Evolutionary conservation across 2,888 invertebrate genomes (phyloP).

Genomic region (Melinopterus prodromus): DNA sequence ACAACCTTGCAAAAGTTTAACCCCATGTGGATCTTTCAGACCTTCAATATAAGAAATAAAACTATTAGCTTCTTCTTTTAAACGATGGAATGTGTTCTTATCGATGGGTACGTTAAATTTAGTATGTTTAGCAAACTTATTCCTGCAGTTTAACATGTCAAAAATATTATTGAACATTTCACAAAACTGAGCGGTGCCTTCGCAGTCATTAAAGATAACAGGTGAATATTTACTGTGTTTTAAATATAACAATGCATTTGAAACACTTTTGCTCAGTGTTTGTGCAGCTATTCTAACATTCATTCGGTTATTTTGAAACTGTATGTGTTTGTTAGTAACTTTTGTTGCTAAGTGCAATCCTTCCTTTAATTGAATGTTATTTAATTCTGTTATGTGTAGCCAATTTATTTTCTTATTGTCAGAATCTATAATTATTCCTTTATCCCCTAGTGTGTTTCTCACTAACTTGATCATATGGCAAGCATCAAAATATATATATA

Average conservation of each 20-base stretch:
- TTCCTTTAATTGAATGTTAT: conserved; percentile 42
- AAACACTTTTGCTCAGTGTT: conserved; percentile 44
- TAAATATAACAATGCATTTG: conserved; percentile 39
- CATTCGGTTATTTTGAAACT: conserved; percentile 43
- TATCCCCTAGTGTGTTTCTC: conserved; percentile 41
- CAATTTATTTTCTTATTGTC: conserved; percentile 39
- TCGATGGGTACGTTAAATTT: conserved; percentile 11
- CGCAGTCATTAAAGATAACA: conserved; percentile 22
- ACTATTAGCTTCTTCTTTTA: not conserved
- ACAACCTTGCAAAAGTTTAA: not conserved
- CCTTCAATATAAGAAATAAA: not conserved
- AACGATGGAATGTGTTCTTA: too few species aligned
- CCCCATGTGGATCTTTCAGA: not conserved
- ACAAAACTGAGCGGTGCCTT: conserved; percentile 30
- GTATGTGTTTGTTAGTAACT: conserved; percentile 39
- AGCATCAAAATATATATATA: conserved; percentile 43
- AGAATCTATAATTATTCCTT: conserved; percentile 35
- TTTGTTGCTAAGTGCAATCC: conserved; percentile 43
- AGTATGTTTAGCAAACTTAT: not conserved
- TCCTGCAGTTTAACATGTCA: conserved; percentile 26
- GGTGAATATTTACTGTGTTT: conserved; percentile 7
- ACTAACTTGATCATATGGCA: conserved; percentile 47
- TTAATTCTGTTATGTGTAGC: conserved; percentile 42
- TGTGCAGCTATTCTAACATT: conserved; percentile 44
- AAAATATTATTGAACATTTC: conserved; percentile 44